Evolutionary conservation across 2,888 invertebrate species (phyloP), one percentile per base, ranked within the genome.

Genomic region (Lasioglossum oenotherae): DNA sequence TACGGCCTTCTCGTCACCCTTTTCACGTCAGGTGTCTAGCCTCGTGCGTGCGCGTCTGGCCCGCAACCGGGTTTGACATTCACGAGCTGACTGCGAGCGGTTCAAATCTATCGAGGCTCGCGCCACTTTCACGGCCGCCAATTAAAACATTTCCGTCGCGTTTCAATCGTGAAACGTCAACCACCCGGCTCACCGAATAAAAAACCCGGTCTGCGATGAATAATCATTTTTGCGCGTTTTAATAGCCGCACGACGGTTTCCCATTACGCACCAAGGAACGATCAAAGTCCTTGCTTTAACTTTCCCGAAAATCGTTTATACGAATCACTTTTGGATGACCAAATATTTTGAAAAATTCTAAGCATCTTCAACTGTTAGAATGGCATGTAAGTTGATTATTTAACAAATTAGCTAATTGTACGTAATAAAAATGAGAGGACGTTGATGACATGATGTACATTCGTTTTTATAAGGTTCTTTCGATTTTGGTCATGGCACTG

Each of bases 1-100:
- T 74, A 69, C 74, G 80, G 67, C 84, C 81, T 87, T 77, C 88
- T 81, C 89, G 86, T 80, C 80, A 86, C 88, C 86, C 89, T 82
- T 89, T 88, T 89, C 75, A 74, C 86, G 86, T 85, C 81, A 89
- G 88, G 84, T 89, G 84, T 89, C 87, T 89, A 78, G 73, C 83
- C 49, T 64, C 77, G 72, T 78, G 74, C 78, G 72, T 82, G 72
- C 75, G 69, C 79, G 82, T 82, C 80, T 84, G 74, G 73, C 69
- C 78, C 79, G 27, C 53, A 82, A 74, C 38, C 74, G 78, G 31
- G 82, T 79, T 80, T 72, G 74, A 82, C 71, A 80, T 69, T 77
- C 74, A 73, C 69, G 80, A 72, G 57, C 67, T 60, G 46, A 49
- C 82, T 76, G 67, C 83, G 75, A 72, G 75, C 80, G 75, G 82